phyloP scores from a whole-genome alignment of 1,140 invertebrate species.

The Megathymus violae region DNA sequence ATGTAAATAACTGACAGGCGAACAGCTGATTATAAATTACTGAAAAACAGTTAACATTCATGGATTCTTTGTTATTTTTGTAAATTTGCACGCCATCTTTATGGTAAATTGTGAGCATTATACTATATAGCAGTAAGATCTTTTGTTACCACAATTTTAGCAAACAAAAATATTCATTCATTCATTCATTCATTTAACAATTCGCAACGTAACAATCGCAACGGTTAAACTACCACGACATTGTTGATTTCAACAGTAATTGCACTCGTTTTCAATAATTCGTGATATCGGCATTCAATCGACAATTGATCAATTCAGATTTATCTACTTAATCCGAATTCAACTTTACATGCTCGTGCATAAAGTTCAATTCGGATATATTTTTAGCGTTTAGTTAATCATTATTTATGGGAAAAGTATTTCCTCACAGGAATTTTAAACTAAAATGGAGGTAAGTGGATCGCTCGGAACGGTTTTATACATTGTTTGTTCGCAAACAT shows the following conservation, averaged over 20 bases:
- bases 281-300: slow-evolving; percentile 56
- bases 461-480: slow-evolving; percentile 15
- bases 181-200: too few species aligned
- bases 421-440: slow-evolving; percentile 8
- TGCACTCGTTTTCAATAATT: slow-evolving; percentile 61
- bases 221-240: too few species aligned
- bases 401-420: slow-evolving; percentile 33
- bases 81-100: too few species aligned
- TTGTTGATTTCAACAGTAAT: slow-evolving; percentile 52
- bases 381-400: not conserved
- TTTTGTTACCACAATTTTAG: too few species aligned
- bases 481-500: slow-evolving; percentile 8
- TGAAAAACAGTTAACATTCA: too few species aligned
- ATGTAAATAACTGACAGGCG: too few species aligned
- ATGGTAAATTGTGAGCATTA: too few species aligned
- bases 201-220: too few species aligned
- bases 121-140: too few species aligned
- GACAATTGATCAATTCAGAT: slow-evolving; percentile 27
- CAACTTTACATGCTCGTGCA: not conserved
- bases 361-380: not conserved
- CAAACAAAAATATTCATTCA: too few species aligned
- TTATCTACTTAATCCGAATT: not conserved
- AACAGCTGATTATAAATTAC: too few species aligned
- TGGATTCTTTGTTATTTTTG: too few species aligned
- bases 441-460: slow-evolving; percentile 23